These are phyloP conservation scores for Euproctis similis DNA, from an alignment of 2,888 invertebrate species.

Conservation along the genomic window DNA sequence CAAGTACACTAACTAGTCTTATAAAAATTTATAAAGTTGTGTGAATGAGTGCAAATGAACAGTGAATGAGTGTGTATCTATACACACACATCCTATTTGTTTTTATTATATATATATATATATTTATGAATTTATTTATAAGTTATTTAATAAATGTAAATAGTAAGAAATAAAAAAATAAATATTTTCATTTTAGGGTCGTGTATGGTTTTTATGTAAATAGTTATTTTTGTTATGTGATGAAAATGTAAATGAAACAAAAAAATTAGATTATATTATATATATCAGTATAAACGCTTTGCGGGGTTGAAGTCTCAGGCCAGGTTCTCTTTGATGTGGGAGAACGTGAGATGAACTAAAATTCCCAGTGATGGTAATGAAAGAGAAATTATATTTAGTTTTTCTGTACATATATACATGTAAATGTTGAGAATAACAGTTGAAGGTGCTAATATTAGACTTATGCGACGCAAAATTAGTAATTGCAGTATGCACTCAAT, in stretches of 20 bases:
- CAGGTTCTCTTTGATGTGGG: conserved; percentile 15
- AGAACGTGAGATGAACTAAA: conserved; percentile 16
- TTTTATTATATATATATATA: conserved; percentile 67
- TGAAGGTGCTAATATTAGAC: conserved; percentile 23
- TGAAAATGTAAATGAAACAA: conserved; percentile 60
- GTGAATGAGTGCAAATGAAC: conserved; percentile 19
- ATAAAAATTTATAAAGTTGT: conserved; percentile 1
- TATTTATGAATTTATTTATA: conserved; percentile 66
- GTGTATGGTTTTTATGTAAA: conserved; percentile 60
- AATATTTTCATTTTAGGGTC: conserved; percentile 58
- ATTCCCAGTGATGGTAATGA: conserved; percentile 24
- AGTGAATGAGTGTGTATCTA: conserved; percentile 13
- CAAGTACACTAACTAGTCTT: conserved; percentile 3
- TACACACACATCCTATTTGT: conserved; percentile 44
- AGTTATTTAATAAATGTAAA: conserved; percentile 68
- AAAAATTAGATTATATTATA: conserved; percentile 50
- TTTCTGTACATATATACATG: conserved; percentile 13
- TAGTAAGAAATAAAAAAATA: conserved; percentile 56
- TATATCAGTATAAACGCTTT: conserved; percentile 26
- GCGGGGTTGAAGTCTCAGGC: conserved; percentile 22
- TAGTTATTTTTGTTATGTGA: conserved; percentile 61
- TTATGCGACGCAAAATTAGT: conserved; percentile 22
- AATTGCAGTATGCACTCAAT: conserved; percentile 9
- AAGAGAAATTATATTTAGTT: conserved; percentile 22
- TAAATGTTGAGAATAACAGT: conserved; percentile 18